Percentiles rank a stretch among this genome's conserved stretches.
phyloP scores from a whole-genome alignment of 2,888 invertebrate species.

The Acanthopleura granulata region DNA sequence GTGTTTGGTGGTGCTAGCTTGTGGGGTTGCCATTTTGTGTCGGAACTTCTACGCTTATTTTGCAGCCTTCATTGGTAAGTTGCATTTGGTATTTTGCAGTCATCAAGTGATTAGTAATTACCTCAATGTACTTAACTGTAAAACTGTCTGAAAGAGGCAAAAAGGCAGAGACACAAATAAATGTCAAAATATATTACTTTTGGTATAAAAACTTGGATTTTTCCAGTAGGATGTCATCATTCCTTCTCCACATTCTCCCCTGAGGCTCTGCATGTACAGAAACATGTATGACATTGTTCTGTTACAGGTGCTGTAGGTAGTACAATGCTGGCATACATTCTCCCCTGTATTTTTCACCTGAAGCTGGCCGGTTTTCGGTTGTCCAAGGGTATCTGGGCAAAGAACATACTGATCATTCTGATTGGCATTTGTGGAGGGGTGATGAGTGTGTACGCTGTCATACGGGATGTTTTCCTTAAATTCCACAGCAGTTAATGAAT shows the following conservation, averaged over 20 bases:
- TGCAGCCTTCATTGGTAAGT: conserved; percentile 60
- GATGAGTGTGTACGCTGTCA: conserved; percentile 44
- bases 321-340: conserved; percentile 60
- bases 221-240: too few species aligned
- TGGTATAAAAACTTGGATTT: too few species aligned
- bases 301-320: conserved; percentile 64
- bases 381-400: conserved; percentile 36
- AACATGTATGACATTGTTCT: conserved; percentile 7
- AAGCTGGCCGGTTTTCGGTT: conserved; percentile 47
- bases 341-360: conserved; percentile 64
- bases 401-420: conserved; percentile 56
- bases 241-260: too few species aligned
- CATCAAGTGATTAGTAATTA: too few species aligned
- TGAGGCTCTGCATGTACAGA: too few species aligned
- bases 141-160: too few species aligned
- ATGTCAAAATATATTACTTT: too few species aligned
- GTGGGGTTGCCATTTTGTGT: conserved; percentile 59
- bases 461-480: conserved; percentile 35
- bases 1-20: conserved; percentile 47
- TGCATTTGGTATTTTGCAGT: too few species aligned
- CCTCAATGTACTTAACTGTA: too few species aligned
- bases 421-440: conserved; percentile 51
- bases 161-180: too few species aligned
- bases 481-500: too few species aligned
- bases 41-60: conserved; percentile 63